Base-by-base conservation (phyloP, 2,113 vertebrate species). In the Podiceps cristatus region DNA sequence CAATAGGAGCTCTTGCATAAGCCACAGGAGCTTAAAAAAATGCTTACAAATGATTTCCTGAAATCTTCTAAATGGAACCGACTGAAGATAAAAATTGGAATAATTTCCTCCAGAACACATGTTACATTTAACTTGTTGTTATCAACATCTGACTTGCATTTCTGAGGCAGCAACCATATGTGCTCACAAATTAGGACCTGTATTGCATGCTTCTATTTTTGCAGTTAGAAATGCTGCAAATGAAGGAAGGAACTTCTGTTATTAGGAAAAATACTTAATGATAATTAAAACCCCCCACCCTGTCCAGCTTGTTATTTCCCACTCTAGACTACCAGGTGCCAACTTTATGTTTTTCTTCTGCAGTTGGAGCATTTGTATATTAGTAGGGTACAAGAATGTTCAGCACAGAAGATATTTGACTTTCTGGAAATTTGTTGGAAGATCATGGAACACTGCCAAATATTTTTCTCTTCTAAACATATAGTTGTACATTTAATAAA, bases 1-100 rank as follows among this genome's bases (percentile, higher is more conserved):
- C 75, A 95, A 76, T 58, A 91, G 69, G 35, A 77, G 58, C n/a
- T 94, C 86, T 96, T 87, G 60, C 69, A 89, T 91, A 87, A 95
- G 66, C 73, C 58, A 28, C 62, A 64, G 16, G 19, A 72, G 33
- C 60, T 93, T 88, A 56, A 62, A 72, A 89, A 92, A 82, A 29
- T 15, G 62, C 49, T 75, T 82, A 40, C 69, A 82, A 85, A 91
- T 55, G 49, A 87, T 88, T 91, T 88, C 62, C 64, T 87, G 86
- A 77, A 69, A 58, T 87, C 42, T 94, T 94, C 62, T 88, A 79
- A 55, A 24, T 63, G 62, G 73, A 80, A 68, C 13, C 15, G 45
- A 71, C 31, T 40, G 58, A 91, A 95, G 73, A 73, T 73, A 85
- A 94, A 63, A 78, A 69, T 60, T 60, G 28, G 35, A 95, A 82